Percentiles rank a stretch among this genome's conserved stretches.
These are phyloP conservation scores for Diachrysia chrysitis DNA, from an alignment of 2,888 invertebrate species.

Conservation along the genomic window DNA sequence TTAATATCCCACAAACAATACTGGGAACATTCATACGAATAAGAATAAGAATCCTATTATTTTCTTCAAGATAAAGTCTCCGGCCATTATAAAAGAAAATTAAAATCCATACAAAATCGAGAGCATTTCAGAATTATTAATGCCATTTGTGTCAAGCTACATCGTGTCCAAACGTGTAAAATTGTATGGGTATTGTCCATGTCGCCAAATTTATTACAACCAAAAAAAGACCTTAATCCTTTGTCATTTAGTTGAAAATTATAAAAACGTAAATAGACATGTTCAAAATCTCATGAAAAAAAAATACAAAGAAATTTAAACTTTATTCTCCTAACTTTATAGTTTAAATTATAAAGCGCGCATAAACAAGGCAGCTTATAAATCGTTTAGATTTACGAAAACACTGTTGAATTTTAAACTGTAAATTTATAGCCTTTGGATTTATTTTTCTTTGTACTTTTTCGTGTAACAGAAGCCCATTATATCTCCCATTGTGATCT, in stretches of 20 bases:
- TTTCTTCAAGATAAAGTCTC: slow-evolving; percentile 40
- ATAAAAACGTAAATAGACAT: slow-evolving; percentile 18
- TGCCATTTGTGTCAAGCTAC: slow-evolving; percentile 64
- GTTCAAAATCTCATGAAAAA: slow-evolving; percentile 21
- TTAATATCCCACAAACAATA: slow-evolving; percentile 52
- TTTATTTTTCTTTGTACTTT: slow-evolving; percentile 34
- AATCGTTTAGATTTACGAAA: slow-evolving; percentile 20
- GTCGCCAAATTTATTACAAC: slow-evolving; percentile 35
- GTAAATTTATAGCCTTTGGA: slow-evolving; percentile 3
- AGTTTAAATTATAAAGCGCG: slow-evolving; percentile 35
- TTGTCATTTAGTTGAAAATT: slow-evolving; percentile 25
- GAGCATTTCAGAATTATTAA: slow-evolving; percentile 63
- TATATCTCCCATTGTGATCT: slow-evolving; percentile 72
- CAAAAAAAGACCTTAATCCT: slow-evolving; percentile 28
- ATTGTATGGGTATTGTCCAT: slow-evolving; percentile 74
- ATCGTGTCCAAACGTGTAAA: slow-evolving; percentile 68
- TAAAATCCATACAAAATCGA: slow-evolving; percentile 70
- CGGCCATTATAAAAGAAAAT: slow-evolving; percentile 61
- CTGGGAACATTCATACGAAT: slow-evolving; percentile 33
- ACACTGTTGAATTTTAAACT: slow-evolving; percentile 36
- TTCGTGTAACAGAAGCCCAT: slow-evolving; percentile 60
- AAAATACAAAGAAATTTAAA: slow-evolving; percentile 26
- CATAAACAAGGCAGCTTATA: slow-evolving; percentile 13
- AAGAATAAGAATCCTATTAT: slow-evolving; percentile 38
- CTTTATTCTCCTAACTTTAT: slow-evolving; percentile 34